phyloP scores from a whole-genome alignment of 2,888 invertebrate genomes.

The Nymphalis polychloros region DNA sequence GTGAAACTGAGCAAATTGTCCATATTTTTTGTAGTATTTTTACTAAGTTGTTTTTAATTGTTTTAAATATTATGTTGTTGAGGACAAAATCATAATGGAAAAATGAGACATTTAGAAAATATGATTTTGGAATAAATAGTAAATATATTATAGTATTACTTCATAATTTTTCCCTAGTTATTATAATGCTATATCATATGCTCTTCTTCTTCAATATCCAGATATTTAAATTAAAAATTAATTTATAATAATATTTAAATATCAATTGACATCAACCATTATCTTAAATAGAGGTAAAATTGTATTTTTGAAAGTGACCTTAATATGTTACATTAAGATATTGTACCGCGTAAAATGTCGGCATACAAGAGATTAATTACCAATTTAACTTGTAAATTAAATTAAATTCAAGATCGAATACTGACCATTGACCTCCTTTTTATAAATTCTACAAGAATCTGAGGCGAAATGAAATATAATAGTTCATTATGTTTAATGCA shows the following conservation, averaged over 20 bases:
- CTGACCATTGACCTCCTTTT: conserved; percentile 29
- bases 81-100: too few species aligned
- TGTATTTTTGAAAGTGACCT: conserved; percentile 37
- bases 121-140: too few species aligned
- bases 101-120: too few species aligned
- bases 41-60: too few species aligned
- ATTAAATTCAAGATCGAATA: conserved; percentile 26
- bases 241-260: too few species aligned
- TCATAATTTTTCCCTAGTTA: too few species aligned
- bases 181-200: neutral
- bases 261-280: neutral
- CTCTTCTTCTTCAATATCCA: neutral
- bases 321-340: conserved; percentile 29
- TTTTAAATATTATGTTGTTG: too few species aligned
- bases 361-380: conserved; percentile 38
- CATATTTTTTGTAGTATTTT: too few species aligned
- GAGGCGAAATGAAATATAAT: conserved; percentile 1
- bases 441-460: conserved; percentile 22
- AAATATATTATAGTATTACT: too few species aligned
- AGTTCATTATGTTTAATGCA: neutral
- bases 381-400: conserved; percentile 37
- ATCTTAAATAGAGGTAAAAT: neutral
- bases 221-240: too few species aligned
- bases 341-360: conserved; percentile 25
- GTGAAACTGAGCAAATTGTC: too few species aligned